Conservation (phyloP, 2,797 vertebrate species). For the Galago senegalensis region DNA sequence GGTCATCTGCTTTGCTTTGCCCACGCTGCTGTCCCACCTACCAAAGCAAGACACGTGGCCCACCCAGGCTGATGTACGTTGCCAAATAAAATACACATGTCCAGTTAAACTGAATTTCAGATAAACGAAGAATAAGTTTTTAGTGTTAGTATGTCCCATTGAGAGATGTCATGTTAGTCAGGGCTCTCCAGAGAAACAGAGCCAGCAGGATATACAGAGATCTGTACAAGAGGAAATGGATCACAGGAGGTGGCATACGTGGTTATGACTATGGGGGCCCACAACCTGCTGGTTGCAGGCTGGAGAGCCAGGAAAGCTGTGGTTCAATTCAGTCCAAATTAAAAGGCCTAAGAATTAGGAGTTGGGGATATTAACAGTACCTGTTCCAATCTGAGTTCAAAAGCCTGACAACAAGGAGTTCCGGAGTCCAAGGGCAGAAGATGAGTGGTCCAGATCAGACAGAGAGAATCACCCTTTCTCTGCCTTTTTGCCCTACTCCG, state of each 20-base stretch:
- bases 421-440: not conserved
- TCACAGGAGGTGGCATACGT: not conserved
- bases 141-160: not conserved
- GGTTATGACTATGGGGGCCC: not conserved
- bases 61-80: not conserved
- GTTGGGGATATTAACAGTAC: not conserved
- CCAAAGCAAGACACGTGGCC: not conserved
- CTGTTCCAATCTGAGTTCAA: not conserved
- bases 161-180: not conserved
- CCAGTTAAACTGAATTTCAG: not conserved
- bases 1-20: not conserved
- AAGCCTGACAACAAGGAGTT: not conserved
- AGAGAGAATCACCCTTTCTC: not conserved
- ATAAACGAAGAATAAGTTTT: not conserved
- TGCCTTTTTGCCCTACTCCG: not conserved
- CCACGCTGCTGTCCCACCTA: not conserved
- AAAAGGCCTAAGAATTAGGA: not conserved
- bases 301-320: not conserved
- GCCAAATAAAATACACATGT: not conserved
- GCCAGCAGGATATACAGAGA: not conserved
- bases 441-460: not conserved
- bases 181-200: not conserved
- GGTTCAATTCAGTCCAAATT: not conserved
- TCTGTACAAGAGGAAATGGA: not conserved
- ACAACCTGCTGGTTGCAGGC: not conserved